Conservation (phyloP, 2,797 vertebrate species). For the Apogon hyalosoma region DNA sequence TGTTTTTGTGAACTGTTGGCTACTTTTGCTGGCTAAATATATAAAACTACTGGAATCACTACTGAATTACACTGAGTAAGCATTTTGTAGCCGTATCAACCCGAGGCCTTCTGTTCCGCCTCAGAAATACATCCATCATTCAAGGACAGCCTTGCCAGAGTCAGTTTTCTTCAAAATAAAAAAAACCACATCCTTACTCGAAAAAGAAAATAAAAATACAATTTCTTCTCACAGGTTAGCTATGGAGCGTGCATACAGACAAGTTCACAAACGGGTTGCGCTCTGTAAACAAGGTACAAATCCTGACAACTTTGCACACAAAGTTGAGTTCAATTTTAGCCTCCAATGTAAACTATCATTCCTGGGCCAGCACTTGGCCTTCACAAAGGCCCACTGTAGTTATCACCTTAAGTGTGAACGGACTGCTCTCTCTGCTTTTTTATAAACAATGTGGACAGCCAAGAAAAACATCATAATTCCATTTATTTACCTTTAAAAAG, state of each 20-base stretch:
- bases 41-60: conserved; percentile 34
- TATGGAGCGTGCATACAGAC: conserved; percentile 15
- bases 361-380: conserved; percentile 65
- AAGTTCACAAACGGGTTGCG: conserved; percentile 69
- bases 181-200: conserved; percentile 7
- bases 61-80: conserved; percentile 50
- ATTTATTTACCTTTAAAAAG: conserved; percentile 81
- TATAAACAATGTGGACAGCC: conserved; percentile 78
- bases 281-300: conserved; percentile 80
- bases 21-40: neutral
- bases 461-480: conserved; percentile 83
- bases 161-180: conserved; percentile 10
- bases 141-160: conserved; percentile 28
- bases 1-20: conserved; percentile 21
- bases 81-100: conserved; percentile 44
- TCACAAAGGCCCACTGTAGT: conserved; percentile 85
- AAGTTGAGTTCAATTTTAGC: conserved; percentile 76
- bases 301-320: conserved; percentile 84
- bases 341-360: conserved; percentile 81
- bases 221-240: conserved; percentile 21
- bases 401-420: conserved; percentile 86
- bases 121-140: conserved; percentile 59
- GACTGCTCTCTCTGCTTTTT: conserved; percentile 76
- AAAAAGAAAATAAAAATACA: conserved; percentile 34
- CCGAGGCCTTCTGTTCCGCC: conserved; percentile 39